Conservation (phyloP, 1,140 invertebrate genomes). For the Drusus annulatus region DNA sequence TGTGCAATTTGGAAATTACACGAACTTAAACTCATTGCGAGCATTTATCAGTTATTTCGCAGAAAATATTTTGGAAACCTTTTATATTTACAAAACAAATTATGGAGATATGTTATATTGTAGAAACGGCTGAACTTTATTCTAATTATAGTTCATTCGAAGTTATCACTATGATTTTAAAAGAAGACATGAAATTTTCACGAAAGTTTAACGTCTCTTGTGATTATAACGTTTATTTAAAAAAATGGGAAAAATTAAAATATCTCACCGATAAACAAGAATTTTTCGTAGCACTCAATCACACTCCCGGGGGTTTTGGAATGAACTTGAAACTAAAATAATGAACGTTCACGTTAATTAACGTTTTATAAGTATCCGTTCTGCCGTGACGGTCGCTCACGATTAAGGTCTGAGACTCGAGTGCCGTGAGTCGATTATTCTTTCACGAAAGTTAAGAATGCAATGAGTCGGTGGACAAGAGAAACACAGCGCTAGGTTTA, state of each 20-base stretch:
- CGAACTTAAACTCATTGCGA: too few relatives aligned
- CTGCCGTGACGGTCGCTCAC: slow-evolving; percentile 48
- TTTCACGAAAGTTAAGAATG: slow-evolving; percentile 51
- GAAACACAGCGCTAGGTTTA: not conserved
- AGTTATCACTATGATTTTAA: too few relatives aligned
- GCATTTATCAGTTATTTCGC: too few relatives aligned
- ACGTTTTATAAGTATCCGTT: slow-evolving; percentile 9
- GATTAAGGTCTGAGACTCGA: slow-evolving; percentile 54
- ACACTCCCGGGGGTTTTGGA: slow-evolving; percentile 5
- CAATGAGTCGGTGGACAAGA: slow-evolving; percentile 33
- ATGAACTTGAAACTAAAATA: not conserved
- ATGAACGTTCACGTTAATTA: not conserved
- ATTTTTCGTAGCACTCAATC: not conserved
- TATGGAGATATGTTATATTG: too few relatives aligned
- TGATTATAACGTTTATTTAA: not conserved
- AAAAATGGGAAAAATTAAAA: not conserved
- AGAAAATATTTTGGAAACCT: too few relatives aligned
- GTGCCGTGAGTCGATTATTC: slow-evolving; percentile 45
- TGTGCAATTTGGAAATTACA: too few relatives aligned
- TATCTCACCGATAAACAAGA: slow-evolving; percentile 8
- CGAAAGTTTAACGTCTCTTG: too few relatives aligned
- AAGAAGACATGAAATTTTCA: too few relatives aligned
- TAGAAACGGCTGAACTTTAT: too few relatives aligned
- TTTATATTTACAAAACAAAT: too few relatives aligned
- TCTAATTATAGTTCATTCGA: too few relatives aligned